These are phyloP conservation scores for Eolophus roseicapilla DNA, from an alignment of 2,113 vertebrate species.

Conservation along the genomic window DNA sequence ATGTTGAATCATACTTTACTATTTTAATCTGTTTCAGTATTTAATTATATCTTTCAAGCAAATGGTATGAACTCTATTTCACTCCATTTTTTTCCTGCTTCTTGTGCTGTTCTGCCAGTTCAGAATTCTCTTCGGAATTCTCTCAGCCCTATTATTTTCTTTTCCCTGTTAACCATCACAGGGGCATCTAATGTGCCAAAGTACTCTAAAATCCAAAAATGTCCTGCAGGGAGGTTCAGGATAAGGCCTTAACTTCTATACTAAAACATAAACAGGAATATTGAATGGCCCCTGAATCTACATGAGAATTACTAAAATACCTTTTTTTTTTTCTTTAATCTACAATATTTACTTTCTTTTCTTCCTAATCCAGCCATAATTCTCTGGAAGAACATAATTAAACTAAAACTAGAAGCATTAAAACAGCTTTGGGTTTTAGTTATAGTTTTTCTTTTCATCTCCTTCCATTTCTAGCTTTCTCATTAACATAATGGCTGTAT, in stretches of 20 bases:
- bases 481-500: constrained; percentile 51
- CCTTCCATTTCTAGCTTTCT: constrained; percentile 43
- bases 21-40: not conserved
- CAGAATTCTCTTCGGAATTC: not conserved
- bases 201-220: not conserved
- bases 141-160: not conserved
- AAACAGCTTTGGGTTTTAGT: constrained; percentile 21
- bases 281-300: not conserved
- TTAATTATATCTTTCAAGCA: not conserved
- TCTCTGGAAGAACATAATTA: constrained; percentile 23
- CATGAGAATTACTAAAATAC: not conserved
- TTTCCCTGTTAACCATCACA: not conserved
- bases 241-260: not conserved
- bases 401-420: constrained; percentile 5
- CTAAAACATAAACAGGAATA: not conserved
- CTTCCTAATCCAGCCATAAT: constrained; percentile 1
- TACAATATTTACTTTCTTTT: constrained; percentile 6
- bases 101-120: not conserved
- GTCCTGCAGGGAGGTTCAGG: not conserved
- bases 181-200: not conserved
- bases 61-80: not conserved
- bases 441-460: constrained; percentile 7
- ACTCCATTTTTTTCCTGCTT: not conserved
- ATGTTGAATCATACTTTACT: not conserved
- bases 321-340: not conserved